Percentiles rank a stretch among this genome's conserved stretches.
Conservation (phyloP, 2,113 vertebrate genomes). For the Takifugu flavidus region DNA sequence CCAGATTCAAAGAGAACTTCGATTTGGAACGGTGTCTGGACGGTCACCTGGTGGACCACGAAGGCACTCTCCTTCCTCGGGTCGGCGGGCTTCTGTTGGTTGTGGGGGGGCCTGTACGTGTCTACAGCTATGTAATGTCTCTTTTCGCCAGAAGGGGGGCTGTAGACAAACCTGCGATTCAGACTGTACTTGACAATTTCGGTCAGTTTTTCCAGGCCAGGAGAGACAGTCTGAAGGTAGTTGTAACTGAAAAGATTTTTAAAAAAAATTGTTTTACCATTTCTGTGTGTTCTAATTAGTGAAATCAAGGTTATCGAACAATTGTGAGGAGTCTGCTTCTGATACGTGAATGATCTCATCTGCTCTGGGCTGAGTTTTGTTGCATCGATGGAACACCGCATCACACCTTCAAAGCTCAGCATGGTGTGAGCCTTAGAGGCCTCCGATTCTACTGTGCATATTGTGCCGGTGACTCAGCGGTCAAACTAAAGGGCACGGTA, state of each 20-base stretch:
- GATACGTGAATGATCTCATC: not conserved
- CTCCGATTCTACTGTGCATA: not conserved
- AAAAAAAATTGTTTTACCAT: not conserved
- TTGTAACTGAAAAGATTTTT: conserved; percentile 79
- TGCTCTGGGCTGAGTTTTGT: conserved; percentile 3
- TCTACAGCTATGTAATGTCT: conserved; percentile 80
- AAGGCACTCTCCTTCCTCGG: conserved; percentile 74
- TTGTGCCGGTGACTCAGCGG: conserved; percentile 10
- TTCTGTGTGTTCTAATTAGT: not conserved
- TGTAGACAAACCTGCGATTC: conserved; percentile 79
- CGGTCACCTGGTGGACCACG: conserved; percentile 89
- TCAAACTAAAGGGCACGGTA: not conserved
- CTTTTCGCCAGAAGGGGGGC: conserved; percentile 69
- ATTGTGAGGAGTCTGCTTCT: not conserved
- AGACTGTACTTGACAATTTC: conserved; percentile 85
- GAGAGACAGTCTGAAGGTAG: conserved; percentile 77
- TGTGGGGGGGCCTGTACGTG: conserved; percentile 67
- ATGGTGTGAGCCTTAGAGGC: not conserved
- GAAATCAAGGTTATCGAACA: conserved; percentile 2
- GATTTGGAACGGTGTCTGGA: conserved; percentile 79
- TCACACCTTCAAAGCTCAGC: conserved; percentile 5
- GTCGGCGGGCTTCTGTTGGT: conserved; percentile 65
- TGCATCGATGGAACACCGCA: not conserved
- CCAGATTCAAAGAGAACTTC: conserved; percentile 89
- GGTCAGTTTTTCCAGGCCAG: conserved; percentile 84